A percentile compares a stretch with the other conserved stretches of the same genome.
Evolutionary conservation across 2,113 vertebrate species (phyloP).

Genomic region (Salvelinus alpinus): DNA sequence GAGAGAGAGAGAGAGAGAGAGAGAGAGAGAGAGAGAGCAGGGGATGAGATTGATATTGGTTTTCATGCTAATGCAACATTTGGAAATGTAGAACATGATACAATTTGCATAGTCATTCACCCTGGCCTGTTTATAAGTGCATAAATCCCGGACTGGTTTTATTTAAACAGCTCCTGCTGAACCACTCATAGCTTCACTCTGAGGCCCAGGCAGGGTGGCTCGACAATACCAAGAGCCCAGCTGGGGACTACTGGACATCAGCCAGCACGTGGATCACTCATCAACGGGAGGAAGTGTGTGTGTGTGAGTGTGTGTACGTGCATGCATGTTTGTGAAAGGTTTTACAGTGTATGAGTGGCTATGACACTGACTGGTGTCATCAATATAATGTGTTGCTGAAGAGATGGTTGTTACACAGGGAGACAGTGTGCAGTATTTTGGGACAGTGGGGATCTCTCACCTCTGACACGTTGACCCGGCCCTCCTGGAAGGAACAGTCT

Average conservation of each 20-base stretch:
- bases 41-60: conserved; percentile 37
- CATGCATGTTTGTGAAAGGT: not conserved
- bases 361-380: too few species aligned
- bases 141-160: conserved; percentile 3
- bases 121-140: not conserved
- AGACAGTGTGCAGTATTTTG: too few species aligned
- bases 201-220: conserved; percentile 56
- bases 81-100: conserved; percentile 67
- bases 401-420: too few species aligned
- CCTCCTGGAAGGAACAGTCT: conserved; percentile 95
- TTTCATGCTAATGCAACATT: conserved; percentile 73
- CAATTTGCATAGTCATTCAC: conserved; percentile 59
- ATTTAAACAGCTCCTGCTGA: not conserved
- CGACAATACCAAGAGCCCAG: conserved; percentile 8
- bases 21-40: not conserved
- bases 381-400: too few species aligned
- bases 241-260: not conserved
- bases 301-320: not conserved
- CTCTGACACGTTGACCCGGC: conserved; percentile 92
- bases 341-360: not conserved
- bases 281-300: not conserved
- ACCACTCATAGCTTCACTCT: not conserved
- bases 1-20: not conserved
- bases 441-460: conserved; percentile 67
- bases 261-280: not conserved